Base-by-base conservation (phyloP, 1,140 invertebrate species). In the Ceratosolen fusciceps region DNA sequence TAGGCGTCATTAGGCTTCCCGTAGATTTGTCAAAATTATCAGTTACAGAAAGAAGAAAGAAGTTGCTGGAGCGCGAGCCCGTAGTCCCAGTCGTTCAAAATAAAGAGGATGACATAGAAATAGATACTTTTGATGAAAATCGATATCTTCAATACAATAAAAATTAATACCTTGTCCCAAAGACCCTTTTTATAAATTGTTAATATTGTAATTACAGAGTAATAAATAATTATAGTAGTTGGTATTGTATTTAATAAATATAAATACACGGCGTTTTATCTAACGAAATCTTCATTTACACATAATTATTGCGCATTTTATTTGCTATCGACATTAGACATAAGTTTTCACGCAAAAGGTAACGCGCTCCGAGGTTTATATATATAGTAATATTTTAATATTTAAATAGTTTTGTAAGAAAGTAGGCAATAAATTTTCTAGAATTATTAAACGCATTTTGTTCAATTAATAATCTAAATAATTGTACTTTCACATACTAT, bases 1-100 rank as follows among this genome's bases (percentile, higher is more conserved):
- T 95, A 77, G 93, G 93, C 90, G 95, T 98, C 80, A 96, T 98
- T 34, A 95, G 92, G 93, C 88, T 98, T 65, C 96, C 96, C 1
- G 70, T 96, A 47, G 94, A 98, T 90, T 84, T 97, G 21, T 91
- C 89, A 47, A 90, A 89, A 58, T 87, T 98, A 24, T 91, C 92
- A 60, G 94, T 95, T 85, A 92, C 93, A 70, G 94, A 97, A 87
- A 90, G 91, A 29, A 93, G 93, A 85, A 72, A 85, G 0, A 92
- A 93, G 82, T 71, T 97, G 21, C 92, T 93, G 56, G 92, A 90
- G 82, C 91, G 96, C 74, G 2, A 29, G 4, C 68, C 68, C 14
- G 96, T 94, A 90, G 94, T 94, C 24, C 95, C 68, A 26, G 96
- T 94, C 90, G 94, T 94, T 24, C 95, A 94, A 86, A 92, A 92